phyloP scores from a whole-genome alignment of 2,113 vertebrate species.

The Argyrosomus japonicus region DNA sequence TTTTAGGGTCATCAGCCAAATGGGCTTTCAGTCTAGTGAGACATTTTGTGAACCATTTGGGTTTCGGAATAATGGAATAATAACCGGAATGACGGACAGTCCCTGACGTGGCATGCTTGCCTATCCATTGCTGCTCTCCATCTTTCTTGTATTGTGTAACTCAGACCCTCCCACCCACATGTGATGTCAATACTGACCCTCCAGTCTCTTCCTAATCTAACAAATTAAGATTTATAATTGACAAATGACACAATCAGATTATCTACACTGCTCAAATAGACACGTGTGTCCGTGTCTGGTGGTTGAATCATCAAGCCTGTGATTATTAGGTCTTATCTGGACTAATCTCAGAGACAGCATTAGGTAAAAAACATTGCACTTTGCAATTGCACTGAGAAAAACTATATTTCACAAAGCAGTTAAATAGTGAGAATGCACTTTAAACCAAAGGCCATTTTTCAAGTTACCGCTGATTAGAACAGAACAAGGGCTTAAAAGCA shows the following conservation, averaged over 20 bases:
- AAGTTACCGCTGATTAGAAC: conserved; percentile 16
- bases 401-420: neutral
- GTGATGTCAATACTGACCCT: conserved; percentile 23
- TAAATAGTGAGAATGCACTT: neutral
- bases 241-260: neutral
- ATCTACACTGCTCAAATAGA: conserved; percentile 3
- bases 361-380: neutral
- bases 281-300: neutral
- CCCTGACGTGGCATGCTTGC: neutral
- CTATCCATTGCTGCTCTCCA: neutral
- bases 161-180: neutral
- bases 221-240: neutral
- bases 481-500: conserved; percentile 9
- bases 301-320: conserved; percentile 10
- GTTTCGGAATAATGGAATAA: too few species aligned
- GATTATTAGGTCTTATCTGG: conserved; percentile 13
- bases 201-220: neutral
- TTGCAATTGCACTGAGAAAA: neutral
- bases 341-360: neutral
- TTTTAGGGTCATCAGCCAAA: too few species aligned
- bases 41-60: too few species aligned
- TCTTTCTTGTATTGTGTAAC: neutral
- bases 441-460: conserved; percentile 19
- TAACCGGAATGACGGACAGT: too few species aligned
- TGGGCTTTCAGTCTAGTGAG: too few species aligned